Evolutionary conservation across 2,888 invertebrate genomes (phyloP), one percentile per base, ranked within the genome.

Genomic region (Teleogryllus oceanicus): DNA sequence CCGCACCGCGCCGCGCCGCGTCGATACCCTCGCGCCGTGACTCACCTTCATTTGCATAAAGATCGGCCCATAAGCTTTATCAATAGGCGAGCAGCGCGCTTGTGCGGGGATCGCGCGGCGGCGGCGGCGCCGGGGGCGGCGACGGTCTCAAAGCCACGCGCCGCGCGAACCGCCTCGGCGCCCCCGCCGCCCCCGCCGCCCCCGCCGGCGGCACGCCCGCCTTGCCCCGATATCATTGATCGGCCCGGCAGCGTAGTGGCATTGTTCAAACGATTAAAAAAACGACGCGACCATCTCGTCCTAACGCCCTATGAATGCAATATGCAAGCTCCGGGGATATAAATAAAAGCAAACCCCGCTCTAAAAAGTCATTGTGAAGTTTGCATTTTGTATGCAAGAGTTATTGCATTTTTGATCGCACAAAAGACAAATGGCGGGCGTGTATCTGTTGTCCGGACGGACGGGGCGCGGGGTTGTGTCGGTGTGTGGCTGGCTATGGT

Each of bases 341-440:
- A 74, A 49, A 80, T 76, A 79, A 78, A 79, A 79, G 76, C 37
- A 13, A 62, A 13, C 76, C 12, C 77, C 77, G 37, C 49, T 18
- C 77, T 49, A n/a, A 21, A 77, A 77, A 77, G 77, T 77, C 77
- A 77, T 77, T 77, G 77, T 77, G 49, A 77, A 77, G 77, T 78
- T 76, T 78, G 16, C 80, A 75, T 80, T 78, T 78, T 80, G 51
- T 75, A 75, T 81, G 80, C 81, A 78, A 77, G 80, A 81, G 81
- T 80, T 80, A 81, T 80, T 81, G 78, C 81, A 80, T 80, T 80
- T 81, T 81, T 81, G 80, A 81, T 80, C 77, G 74, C 75, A 75
- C 78, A 50, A 78, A 80, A 80, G 81, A 76, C 80, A 81, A 81
- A 80, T 79, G 80, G 76, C 50, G 77, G 78, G 77, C 77, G 11